These are phyloP conservation scores for Cartodere bifasciata DNA, from an alignment of 2,888 invertebrate genomes.

Conservation along the genomic window DNA sequence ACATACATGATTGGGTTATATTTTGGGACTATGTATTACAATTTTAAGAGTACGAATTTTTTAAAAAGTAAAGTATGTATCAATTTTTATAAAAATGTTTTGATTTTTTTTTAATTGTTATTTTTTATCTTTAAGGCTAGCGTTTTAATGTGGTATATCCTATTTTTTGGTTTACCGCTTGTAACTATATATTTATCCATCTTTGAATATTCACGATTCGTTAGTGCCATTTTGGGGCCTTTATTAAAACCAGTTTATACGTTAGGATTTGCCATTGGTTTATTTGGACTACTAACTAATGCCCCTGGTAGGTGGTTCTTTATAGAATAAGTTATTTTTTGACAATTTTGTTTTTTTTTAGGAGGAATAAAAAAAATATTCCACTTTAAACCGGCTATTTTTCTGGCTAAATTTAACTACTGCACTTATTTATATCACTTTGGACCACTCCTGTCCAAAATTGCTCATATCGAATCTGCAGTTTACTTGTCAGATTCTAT, in stretches of 20 bases:
- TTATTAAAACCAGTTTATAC: not conserved
- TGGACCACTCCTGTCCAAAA: not conserved
- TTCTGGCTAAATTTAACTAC: not conserved
- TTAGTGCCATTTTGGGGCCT: not conserved
- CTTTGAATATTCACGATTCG: slow-evolving; percentile 1
- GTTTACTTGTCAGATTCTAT: not conserved
- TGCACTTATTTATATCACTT: slow-evolving; percentile 2
- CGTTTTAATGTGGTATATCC: not conserved
- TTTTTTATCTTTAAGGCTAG: too few species aligned
- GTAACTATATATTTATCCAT: not conserved
- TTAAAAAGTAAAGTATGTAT: not conserved
- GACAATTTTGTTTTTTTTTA: not conserved
- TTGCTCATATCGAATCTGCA: not conserved
- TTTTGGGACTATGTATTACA: slow-evolving; percentile 3
- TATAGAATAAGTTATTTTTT: not conserved
- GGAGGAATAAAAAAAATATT: not conserved
- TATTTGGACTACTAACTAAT: slow-evolving; percentile 1
- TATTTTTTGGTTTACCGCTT: not conserved
- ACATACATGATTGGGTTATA: slow-evolving; percentile 1
- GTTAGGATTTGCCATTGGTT: not conserved
- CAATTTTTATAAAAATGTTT: not conserved
- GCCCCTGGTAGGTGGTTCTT: not conserved
- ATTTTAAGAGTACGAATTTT: not conserved
- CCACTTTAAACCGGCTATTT: not conserved
- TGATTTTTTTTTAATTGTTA: too few species aligned